These are phyloP conservation scores for Rhyacophila brunnea DNA, from an alignment of 1,140 invertebrate genomes.

Conservation along the genomic window DNA sequence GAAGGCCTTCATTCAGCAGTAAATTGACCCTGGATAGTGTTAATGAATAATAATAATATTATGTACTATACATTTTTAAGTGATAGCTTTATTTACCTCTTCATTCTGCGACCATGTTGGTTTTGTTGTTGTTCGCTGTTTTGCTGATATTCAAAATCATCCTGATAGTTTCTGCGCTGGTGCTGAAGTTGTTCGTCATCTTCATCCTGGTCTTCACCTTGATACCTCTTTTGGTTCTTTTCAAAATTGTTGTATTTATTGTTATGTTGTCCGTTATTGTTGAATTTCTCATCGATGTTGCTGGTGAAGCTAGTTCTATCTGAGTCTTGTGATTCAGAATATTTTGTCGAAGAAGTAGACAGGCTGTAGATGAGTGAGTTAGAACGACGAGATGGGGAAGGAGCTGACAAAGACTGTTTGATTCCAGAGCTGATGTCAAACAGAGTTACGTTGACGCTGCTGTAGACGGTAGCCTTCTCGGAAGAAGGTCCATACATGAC, in stretches of 20 bases:
- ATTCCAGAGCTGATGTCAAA: constrained; percentile 37
- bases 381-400: constrained; percentile 41
- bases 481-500: constrained; percentile 43
- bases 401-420: constrained; percentile 4
- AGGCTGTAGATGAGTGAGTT: constrained; percentile 58
- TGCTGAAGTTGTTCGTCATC: constrained; percentile 19
- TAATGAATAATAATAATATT: no score
- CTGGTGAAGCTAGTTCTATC: constrained; percentile 6
- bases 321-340: constrained; percentile 12
- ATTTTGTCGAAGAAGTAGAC: constrained; percentile 23
- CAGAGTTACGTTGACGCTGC: constrained; percentile 58
- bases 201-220: constrained; percentile 16
- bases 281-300: constrained; percentile 2
- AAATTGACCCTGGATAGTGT: no score
- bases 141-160: constrained; percentile 53
- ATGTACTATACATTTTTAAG: no score
- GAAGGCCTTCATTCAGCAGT: no score
- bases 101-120: neutral
- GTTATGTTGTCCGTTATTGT: neutral
- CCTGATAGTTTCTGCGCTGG: constrained; percentile 57
- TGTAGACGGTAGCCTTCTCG: constrained; percentile 60
- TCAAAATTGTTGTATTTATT: neutral
- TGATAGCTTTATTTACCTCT: no score
- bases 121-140: constrained; percentile 1
- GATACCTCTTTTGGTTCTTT: constrained; percentile 35